phyloP scores from a whole-genome alignment of 2,797 vertebrate genomes.

The Microctenopoma stevenorrisi region DNA sequence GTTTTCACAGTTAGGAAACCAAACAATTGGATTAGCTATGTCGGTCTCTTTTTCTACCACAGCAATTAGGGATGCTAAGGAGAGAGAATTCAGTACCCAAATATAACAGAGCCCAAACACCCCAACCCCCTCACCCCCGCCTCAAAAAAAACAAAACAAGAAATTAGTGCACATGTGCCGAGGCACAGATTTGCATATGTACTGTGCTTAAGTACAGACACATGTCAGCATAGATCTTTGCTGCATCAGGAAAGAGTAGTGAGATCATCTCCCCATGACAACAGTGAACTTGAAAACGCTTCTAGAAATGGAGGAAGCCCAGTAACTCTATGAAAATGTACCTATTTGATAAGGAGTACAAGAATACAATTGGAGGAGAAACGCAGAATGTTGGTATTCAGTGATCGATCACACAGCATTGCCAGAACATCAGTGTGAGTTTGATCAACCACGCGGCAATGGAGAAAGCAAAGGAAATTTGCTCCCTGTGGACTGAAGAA shows the following conservation, averaged over 20 bases:
- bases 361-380: constrained; percentile 52
- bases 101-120: constrained; percentile 57
- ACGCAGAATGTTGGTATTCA: constrained; percentile 59
- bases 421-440: constrained; percentile 56
- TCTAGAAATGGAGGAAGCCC: constrained; percentile 15
- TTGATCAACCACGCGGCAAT: constrained; percentile 60
- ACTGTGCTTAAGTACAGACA: constrained; percentile 31
- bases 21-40: constrained; percentile 84
- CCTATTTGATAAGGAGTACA: constrained; percentile 25
- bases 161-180: constrained; percentile 54
- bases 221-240: constrained; percentile 52
- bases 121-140: neutral
- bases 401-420: constrained; percentile 53
- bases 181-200: constrained; percentile 37
- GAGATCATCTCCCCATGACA: constrained; percentile 33
- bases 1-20: constrained; percentile 75
- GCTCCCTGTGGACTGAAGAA: constrained; percentile 38
- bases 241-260: constrained; percentile 45
- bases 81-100: constrained; percentile 72
- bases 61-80: constrained; percentile 76
- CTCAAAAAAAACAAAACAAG: constrained; percentile 7
- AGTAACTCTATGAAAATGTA: constrained; percentile 34
- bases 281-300: constrained; percentile 48
- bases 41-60: constrained; percentile 82
- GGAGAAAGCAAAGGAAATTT: constrained; percentile 45